A percentile compares a stretch with the other conserved stretches of the same genome.
These are phyloP conservation scores for Glaucopsyche alexis DNA, from an alignment of 2,888 invertebrate genomes.

Conservation along the genomic window DNA sequence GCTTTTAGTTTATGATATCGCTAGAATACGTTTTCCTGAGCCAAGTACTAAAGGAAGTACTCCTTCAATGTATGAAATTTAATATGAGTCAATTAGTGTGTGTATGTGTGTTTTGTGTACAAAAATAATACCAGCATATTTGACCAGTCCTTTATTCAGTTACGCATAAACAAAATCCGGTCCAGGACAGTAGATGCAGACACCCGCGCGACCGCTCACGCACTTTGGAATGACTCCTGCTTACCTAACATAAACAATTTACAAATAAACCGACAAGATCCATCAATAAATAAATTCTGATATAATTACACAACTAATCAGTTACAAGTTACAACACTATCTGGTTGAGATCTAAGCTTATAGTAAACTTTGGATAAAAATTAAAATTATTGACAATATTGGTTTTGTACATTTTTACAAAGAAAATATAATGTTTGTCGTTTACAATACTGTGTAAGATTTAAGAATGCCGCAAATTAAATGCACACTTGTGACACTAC, in stretches of 20 bases:
- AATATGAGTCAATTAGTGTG: no score
- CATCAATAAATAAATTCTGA: conserved; percentile 75
- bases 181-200: conserved; percentile 53
- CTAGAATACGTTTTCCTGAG: no score
- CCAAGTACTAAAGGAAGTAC: no score
- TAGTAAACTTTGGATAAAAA: conserved; percentile 78
- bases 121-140: conserved; percentile 36
- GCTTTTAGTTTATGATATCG: no score
- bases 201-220: conserved; percentile 60
- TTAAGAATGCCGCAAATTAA: conserved; percentile 50
- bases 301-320: conserved; percentile 67
- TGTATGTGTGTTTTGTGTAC: not conserved
- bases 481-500: conserved; percentile 68
- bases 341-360: conserved; percentile 77
- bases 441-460: conserved; percentile 57
- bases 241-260: conserved; percentile 63
- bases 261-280: conserved; percentile 59
- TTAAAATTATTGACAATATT: conserved; percentile 63
- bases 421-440: conserved; percentile 53
- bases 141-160: conserved; percentile 68
- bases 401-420: conserved; percentile 77
- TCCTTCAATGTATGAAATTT: no score
- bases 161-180: conserved; percentile 74
- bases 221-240: conserved; percentile 76
- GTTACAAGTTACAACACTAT: conserved; percentile 51